Evolutionary conservation across 53 echinoderm and acorn worm species (phyloP).

Genomic region (Paracentrotus lividus): DNA sequence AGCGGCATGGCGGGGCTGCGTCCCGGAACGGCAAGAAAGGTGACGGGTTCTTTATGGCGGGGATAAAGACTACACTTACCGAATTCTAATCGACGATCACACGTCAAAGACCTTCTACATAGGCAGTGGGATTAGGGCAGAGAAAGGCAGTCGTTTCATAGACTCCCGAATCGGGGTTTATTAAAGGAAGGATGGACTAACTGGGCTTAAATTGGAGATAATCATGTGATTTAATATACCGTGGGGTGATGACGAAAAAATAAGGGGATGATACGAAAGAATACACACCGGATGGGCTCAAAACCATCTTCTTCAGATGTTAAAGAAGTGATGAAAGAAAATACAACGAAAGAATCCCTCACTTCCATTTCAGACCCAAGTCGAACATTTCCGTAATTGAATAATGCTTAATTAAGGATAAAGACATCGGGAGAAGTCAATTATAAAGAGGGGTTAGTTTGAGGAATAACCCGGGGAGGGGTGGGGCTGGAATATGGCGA

Average conservation of each 20-base stretch:
- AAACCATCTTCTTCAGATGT: neutral
- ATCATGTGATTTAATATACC: conserved; percentile 58
- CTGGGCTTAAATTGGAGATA: conserved; percentile 46
- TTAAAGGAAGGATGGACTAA: conserved; percentile 52
- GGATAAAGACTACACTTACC: conserved; percentile 57
- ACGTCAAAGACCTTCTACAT: neutral
- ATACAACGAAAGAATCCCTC: conserved; percentile 24
- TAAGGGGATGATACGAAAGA: neutral
- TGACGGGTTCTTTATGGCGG: conserved; percentile 43
- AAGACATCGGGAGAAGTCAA: conserved; percentile 14
- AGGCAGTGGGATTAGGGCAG: neutral
- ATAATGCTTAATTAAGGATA: conserved; percentile 26
- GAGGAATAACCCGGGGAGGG: neutral
- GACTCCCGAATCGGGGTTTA: conserved; percentile 29
- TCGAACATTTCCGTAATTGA: conserved; percentile 64
- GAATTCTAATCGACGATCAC: conserved; percentile 57
- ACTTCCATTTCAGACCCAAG: conserved; percentile 4
- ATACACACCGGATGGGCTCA: neutral
- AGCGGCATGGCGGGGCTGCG: neutral
- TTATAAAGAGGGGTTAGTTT: neutral
- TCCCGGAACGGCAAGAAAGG: neutral
- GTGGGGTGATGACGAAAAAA: conserved; percentile 2
- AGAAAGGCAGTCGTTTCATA: conserved; percentile 5
- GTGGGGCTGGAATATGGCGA: neutral
- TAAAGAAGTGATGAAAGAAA: conserved; percentile 8